phyloP scores from a whole-genome alignment of 2,888 invertebrate genomes.

The Platynereis dumerilii region DNA sequence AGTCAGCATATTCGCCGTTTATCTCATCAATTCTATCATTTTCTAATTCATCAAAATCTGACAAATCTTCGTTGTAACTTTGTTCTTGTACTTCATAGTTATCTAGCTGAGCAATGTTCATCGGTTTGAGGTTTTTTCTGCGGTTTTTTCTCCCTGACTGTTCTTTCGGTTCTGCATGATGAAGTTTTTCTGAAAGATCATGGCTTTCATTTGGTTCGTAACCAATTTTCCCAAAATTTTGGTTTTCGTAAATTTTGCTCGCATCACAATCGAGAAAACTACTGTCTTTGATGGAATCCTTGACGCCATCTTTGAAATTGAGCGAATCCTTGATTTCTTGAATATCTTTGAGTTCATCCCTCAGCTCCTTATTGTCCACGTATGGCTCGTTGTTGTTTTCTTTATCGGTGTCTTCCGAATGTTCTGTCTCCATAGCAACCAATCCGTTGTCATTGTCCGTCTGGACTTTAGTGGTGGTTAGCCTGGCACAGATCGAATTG shows the following conservation, averaged over 20 bases:
- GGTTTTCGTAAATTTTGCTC: too few species aligned
- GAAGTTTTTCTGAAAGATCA: too few species aligned
- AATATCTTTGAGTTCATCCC: not conserved
- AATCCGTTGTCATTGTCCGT: conserved; percentile 6
- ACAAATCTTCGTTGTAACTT: conserved; percentile 21
- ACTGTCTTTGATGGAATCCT: too few species aligned
- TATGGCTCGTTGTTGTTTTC: conserved; percentile 18
- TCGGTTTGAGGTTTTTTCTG: conserved; percentile 79
- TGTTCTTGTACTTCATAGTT: conserved; percentile 28
- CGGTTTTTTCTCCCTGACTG: conserved; percentile 72
- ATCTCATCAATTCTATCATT: not conserved
- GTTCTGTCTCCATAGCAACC: conserved; percentile 17
- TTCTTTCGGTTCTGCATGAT: not conserved
- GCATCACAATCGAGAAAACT: too few species aligned
- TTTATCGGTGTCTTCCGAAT: conserved; percentile 14
- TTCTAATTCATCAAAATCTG: not conserved
- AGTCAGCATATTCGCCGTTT: conserved; percentile 3
- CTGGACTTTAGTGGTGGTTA: conserved; percentile 28
- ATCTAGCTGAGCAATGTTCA: conserved; percentile 68
- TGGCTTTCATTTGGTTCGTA: too few species aligned
- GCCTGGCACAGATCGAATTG: conserved; percentile 59
- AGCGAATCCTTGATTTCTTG: not conserved
- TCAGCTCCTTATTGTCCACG: not conserved
- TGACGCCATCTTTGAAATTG: not conserved
- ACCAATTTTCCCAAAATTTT: too few species aligned